Base-by-base conservation (phyloP, 2,888 invertebrate genomes). In the Linnaemya vulpina region DNA sequence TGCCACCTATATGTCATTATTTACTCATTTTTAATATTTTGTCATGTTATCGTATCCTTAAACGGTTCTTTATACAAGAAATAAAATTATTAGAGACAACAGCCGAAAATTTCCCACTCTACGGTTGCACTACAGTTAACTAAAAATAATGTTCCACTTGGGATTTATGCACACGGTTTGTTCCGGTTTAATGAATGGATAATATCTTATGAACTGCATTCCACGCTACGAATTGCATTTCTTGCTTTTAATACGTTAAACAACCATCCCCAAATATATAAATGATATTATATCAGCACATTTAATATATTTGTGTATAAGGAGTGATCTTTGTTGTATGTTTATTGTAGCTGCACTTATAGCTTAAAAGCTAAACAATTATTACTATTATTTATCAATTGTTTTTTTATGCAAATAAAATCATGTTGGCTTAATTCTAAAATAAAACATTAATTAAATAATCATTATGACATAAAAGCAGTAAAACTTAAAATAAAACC, bases 321-420 rank as follows among this genome's bases (percentile, higher is more conserved):
- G 30, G 35, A 76, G 38, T 76, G 58, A 77, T 83, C 63, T 65
- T 46, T 62, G 38, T 74, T 68, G 46, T 68, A 67, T 83, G 62
- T 86, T 87, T 87, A 87, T 87, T 87, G 86, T 87, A 86, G 83
- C 83, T 86, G 86, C 84, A 84, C 85, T 67, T 65, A 85, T 70
- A 68, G 77, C 78, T 82, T 85, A 82, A 53, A 85, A 82, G 78
- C 82, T 82, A 75, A 85, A 82, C 70, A 75, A 70, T 60, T 51
- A 25, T 65, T 22, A 9, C 40, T 70, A 62, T 51, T 71, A 15
- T 58, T 30, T 68, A 11, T 20, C 53, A 62, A 76, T 40, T 68
- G 49, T 58, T 51, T 60, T 60, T 76, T 63, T 58, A 30, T 30
- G 70, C 70, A 74, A 83, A 78, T 68, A 63, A 74, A 71, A 83